Conservation (phyloP, 2,797 vertebrate species). For the Psittacula echo region DNA sequence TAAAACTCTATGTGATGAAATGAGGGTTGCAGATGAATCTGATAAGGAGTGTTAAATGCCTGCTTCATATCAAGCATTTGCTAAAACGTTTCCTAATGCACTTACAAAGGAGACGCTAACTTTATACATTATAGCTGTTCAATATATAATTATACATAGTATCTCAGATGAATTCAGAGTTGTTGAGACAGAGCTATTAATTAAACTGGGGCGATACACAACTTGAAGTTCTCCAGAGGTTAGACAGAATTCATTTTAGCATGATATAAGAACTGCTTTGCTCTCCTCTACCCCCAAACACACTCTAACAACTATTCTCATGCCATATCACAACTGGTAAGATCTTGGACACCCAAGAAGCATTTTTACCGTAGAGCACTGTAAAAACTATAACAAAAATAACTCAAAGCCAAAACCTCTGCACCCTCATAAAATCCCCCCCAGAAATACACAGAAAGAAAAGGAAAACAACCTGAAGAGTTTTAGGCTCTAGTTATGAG, state of each 20-base stretch:
- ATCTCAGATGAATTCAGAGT: background rate
- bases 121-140: background rate
- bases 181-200: conserved; percentile 47
- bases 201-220: conserved; percentile 27
- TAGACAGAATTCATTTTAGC: conserved; percentile 1
- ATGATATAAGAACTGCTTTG: background rate
- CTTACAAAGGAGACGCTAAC: background rate
- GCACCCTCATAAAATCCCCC: background rate
- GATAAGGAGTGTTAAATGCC: conserved; percentile 61
- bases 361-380: background rate
- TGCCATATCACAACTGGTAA: background rate
- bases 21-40: conserved; percentile 8
- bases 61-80: conserved; percentile 29
- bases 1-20: conserved; percentile 69
- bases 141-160: background rate
- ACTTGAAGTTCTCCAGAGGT: background rate
- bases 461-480: background rate
- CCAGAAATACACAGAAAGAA: background rate
- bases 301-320: background rate
- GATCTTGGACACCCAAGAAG: background rate
- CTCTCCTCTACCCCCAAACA: background rate
- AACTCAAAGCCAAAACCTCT: background rate
- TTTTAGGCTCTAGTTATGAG: background rate
- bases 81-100: conserved; percentile 43
- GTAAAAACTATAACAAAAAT: background rate